Evolutionary conservation across 2,888 invertebrate genomes (phyloP).

Genomic region (Urechis unicinctus): DNA sequence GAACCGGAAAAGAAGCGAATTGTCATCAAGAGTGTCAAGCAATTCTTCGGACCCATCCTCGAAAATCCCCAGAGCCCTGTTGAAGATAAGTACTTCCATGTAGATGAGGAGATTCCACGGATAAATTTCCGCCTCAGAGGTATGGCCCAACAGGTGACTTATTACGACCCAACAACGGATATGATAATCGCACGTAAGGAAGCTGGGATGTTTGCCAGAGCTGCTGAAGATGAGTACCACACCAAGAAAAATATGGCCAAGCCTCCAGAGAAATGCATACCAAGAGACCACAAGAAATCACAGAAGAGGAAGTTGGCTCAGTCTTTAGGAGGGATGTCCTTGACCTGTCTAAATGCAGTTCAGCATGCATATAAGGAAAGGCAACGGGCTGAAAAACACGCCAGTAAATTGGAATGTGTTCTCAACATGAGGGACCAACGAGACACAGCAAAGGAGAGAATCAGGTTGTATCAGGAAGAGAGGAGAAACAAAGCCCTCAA

Average conservation of each 20-base stretch:
- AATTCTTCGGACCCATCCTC: conserved; percentile 43
- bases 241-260: conserved; percentile 12
- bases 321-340: conserved; percentile 41
- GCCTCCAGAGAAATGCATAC: conserved; percentile 8
- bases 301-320: conserved; percentile 32
- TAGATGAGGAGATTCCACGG: conserved; percentile 25
- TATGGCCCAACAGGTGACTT: not conserved
- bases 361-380: conserved; percentile 46
- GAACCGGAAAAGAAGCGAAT: conserved; percentile 12
- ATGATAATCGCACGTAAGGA: conserved; percentile 37
- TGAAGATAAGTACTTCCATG: not conserved
- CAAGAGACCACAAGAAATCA: conserved; percentile 12
- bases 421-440: conserved; percentile 36
- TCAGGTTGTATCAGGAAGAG: conserved; percentile 36
- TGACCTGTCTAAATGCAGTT: conserved; percentile 44
- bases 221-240: conserved; percentile 37
- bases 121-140: conserved; percentile 6
- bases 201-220: conserved; percentile 37
- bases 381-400: conserved; percentile 36
- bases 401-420: conserved; percentile 36
- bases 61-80: conserved; percentile 22
- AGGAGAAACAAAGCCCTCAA: conserved; percentile 29
- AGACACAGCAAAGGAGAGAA: conserved; percentile 35
- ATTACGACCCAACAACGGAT: conserved; percentile 37
- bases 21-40: conserved; percentile 32